A percentile compares a stretch with the other conserved stretches of the same genome.
Conservation (phyloP, 2,888 invertebrate species). For the Rotaria magnacalcarata region DNA sequence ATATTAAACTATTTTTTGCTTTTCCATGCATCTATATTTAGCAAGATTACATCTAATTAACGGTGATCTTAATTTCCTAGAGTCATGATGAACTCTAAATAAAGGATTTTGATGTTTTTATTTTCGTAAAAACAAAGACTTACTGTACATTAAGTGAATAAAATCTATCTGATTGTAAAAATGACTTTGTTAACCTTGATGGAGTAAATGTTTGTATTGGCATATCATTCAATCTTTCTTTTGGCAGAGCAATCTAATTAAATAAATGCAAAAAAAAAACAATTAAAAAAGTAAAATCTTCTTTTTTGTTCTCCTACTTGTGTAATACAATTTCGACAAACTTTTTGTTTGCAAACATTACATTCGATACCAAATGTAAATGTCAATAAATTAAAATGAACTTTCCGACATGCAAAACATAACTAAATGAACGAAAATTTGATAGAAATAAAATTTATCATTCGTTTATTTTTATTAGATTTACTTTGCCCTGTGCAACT, state of each 20-base stretch:
- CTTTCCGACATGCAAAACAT: conserved; percentile 36
- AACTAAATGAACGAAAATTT: not conserved
- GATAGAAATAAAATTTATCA: not conserved
- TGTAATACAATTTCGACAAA: not conserved
- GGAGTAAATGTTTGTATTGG: conserved; percentile 20
- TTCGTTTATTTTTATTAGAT: not conserved
- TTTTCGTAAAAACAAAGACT: not conserved
- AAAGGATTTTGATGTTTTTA: too few relatives aligned
- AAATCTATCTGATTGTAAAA: not conserved
- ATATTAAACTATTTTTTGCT: too few relatives aligned
- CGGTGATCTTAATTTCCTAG: too few relatives aligned
- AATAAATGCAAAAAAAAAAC: not conserved
- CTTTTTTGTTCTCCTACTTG: not conserved
- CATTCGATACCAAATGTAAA: conserved; percentile 25
- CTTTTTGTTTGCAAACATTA: conserved; percentile 1
- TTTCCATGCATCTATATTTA: too few relatives aligned
- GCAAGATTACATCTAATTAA: too few relatives aligned
- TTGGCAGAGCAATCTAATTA: conserved; percentile 19
- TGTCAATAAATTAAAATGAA: conserved; percentile 18
- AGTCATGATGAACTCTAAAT: too few relatives aligned
- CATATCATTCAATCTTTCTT: conserved; percentile 6
- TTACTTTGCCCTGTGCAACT: conserved; percentile 30
- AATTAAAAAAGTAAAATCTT: not conserved
- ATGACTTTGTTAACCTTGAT: not conserved
- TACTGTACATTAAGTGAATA: conserved; percentile 26